phyloP scores from a whole-genome alignment of 2,797 vertebrate species.

The Menidia menidia region DNA sequence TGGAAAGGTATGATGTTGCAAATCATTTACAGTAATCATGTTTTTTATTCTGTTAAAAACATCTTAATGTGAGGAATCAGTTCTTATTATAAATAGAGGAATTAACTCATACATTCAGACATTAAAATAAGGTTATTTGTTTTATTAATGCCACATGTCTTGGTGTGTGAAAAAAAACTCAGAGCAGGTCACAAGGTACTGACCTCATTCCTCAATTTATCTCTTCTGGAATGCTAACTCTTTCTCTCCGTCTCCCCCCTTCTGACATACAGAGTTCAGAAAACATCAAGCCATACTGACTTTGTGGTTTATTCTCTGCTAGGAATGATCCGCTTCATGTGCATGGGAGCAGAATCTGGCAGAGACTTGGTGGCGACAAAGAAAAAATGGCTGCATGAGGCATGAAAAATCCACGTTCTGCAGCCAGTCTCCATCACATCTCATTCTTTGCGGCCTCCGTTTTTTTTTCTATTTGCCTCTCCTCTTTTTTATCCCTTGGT shows the following conservation, averaged over 20 bases:
- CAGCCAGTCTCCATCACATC: conserved; percentile 44
- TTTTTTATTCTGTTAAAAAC: neutral
- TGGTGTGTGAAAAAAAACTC: too few relatives aligned
- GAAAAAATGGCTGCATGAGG: conserved; percentile 52
- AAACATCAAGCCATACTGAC: neutral
- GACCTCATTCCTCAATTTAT: conserved; percentile 11
- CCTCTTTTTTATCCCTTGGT: conserved; percentile 38
- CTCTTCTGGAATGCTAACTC: conserved; percentile 21
- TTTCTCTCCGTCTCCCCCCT: neutral
- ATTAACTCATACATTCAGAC: neutral
- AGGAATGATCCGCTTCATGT: conserved; percentile 17
- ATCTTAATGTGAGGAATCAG: neutral
- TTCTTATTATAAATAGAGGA: neutral
- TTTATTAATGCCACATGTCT: neutral
- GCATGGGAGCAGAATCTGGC: conserved; percentile 1
- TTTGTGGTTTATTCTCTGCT: neutral
- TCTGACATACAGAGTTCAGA: neutral
- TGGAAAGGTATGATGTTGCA: neutral
- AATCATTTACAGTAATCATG: neutral
- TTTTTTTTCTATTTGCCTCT: conserved; percentile 8
- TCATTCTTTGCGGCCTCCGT: conserved; percentile 20
- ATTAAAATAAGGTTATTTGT: neutral
- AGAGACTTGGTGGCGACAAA: conserved; percentile 19
- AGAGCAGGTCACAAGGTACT: conserved; percentile 1
- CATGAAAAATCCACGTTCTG: conserved; percentile 27